Evolutionary conservation across 2,888 invertebrate species (phyloP).

Genomic region (Sinhomidia bicolor): DNA sequence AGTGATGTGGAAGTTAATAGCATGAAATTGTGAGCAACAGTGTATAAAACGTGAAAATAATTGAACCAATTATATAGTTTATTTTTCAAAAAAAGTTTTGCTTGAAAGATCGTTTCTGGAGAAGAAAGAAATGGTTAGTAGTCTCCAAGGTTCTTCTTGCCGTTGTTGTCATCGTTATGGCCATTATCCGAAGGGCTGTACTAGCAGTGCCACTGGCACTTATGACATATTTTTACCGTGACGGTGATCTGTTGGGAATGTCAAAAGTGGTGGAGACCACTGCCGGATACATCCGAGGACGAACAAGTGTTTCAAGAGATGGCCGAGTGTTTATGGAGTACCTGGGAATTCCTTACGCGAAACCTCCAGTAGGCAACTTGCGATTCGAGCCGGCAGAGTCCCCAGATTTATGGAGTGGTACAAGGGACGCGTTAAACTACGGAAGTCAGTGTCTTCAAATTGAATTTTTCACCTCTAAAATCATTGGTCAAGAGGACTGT

Average conservation of each 20-base stretch:
- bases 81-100: neutral
- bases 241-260: constrained; percentile 56
- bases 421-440: constrained; percentile 53
- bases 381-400: constrained; percentile 64
- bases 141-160: too few species aligned
- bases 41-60: too few species aligned
- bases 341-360: constrained; percentile 62
- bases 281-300: constrained; percentile 41
- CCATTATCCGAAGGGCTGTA: constrained; percentile 62
- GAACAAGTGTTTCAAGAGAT: constrained; percentile 45
- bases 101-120: neutral
- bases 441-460: constrained; percentile 71
- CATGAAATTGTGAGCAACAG: too few species aligned
- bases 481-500: constrained; percentile 74
- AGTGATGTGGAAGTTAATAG: too few species aligned
- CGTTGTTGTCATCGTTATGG: constrained; percentile 34
- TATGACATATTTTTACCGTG: constrained; percentile 68
- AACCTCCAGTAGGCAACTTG: constrained; percentile 40
- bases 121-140: neutral
- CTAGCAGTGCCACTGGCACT: constrained; percentile 68
- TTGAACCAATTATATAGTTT: too few species aligned
- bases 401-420: constrained; percentile 64
- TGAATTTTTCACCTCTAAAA: constrained; percentile 69
- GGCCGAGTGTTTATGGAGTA: constrained; percentile 64
- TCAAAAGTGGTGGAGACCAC: constrained; percentile 62